Base-by-base conservation (phyloP, 1,140 invertebrate genomes). In the Macrobrachium rosenbergii region DNA sequence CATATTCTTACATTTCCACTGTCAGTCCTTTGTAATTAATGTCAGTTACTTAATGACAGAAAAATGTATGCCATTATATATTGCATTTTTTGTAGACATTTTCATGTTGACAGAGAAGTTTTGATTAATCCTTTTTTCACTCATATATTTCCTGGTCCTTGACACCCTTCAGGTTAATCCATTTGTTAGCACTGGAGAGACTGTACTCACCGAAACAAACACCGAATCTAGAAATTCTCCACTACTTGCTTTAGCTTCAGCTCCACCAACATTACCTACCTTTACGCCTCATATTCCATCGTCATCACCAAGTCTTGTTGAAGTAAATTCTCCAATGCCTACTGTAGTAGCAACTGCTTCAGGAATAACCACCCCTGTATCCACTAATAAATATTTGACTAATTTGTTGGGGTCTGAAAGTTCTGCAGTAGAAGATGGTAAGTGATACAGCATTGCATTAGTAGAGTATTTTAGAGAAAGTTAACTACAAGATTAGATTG, bases 161-260 rank as follows among this genome's bases (percentile, higher is more conserved):
- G 12, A 52, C 12, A 10, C 12, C 52, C 52, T 78, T 58, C 75
- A 76, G 62, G 64, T 77, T 16, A 76, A 85, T 21, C 73, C 75
- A 59, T 85, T 85, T 67, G 69, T 85, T 62, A 85, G 83, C 75
- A 85, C 60, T 59, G 83, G 75, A 28, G 83, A 77, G 10, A 28
- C 62, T 62, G 14, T 43, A 23, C 21, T 23, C 8, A 43, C 73
- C 60, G 21, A 16, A 21, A 58, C 17, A 67, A 63, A 78, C 75
- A 52, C 62, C 12, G 63, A 67, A 2, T 75, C 83, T 7, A 23
- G 83, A 52, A 85, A 76, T 28, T 85, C 83, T 21, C 83, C 83
- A 37, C 63, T 85, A 21, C 62, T 85, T 5, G 75, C 83, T 78
- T 75, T 76, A 67, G 83, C 83, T 28, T 85, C 83, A 19, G 69